phyloP scores from a whole-genome alignment of 2,888 invertebrate genomes.

The Ferdinandea cuprea region DNA sequence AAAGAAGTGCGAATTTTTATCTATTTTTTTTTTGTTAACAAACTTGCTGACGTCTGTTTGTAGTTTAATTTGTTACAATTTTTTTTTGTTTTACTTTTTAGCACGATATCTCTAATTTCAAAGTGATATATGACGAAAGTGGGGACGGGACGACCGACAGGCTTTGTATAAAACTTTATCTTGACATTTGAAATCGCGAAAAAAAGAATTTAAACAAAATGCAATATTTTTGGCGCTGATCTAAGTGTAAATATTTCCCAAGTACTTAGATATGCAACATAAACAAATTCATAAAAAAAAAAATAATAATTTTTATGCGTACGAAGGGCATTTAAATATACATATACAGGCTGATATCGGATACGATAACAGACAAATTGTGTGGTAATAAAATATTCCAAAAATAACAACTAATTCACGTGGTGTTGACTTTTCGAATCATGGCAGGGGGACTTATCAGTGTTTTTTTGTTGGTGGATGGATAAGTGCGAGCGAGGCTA shows the following conservation, averaged over 20 bases:
- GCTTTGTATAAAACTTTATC: constrained; percentile 7
- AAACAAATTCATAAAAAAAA: not conserved
- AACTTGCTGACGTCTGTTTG: constrained; percentile 37
- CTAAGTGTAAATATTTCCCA: not conserved
- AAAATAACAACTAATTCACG: constrained; percentile 9
- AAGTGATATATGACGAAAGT: not conserved
- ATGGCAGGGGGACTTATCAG: not conserved
- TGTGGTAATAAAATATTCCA: not conserved
- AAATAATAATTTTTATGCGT: not conserved
- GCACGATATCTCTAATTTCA: constrained; percentile 15
- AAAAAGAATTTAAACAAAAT: not conserved
- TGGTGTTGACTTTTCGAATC: constrained; percentile 18
- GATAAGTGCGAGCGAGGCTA: not conserved
- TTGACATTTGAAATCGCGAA: not conserved
- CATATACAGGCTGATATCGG: not conserved
- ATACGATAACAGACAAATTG: not conserved
- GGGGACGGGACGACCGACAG: too few relatives aligned
- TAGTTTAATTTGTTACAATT: constrained; percentile 10
- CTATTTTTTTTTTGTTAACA: constrained; percentile 1
- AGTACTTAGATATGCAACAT: not conserved
- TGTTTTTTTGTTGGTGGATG: not conserved
- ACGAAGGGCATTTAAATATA: not conserved
- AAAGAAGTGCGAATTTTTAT: constrained; percentile 21
- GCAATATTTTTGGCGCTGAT: constrained; percentile 17
- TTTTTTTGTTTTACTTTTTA: too few relatives aligned